Percentiles rank a stretch among this genome's conserved stretches.
phyloP scores from a whole-genome alignment of 2,888 invertebrate species.

The Drosophila recens region DNA sequence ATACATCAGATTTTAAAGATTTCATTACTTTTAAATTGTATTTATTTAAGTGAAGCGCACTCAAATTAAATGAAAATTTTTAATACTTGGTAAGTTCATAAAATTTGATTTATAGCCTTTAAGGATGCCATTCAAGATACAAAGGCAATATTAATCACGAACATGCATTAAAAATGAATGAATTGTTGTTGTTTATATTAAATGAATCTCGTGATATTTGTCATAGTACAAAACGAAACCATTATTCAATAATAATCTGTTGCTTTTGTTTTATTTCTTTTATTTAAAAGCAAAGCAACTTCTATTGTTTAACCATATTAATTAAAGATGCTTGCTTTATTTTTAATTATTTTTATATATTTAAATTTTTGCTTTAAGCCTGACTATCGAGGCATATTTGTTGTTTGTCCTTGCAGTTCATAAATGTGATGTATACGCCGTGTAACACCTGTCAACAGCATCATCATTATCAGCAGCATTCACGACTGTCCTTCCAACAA shows the following conservation, averaged over 20 bases:
- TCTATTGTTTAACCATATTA: background rate
- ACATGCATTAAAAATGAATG: background rate
- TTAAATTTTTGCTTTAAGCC: no score
- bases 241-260: background rate
- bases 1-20: no score
- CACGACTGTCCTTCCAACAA: background rate
- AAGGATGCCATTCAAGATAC: background rate
- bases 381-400: no score
- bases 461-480: constrained; percentile 34
- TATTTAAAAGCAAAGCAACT: background rate
- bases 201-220: background rate
- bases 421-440: constrained; percentile 51
- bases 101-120: background rate
- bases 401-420: constrained; percentile 31
- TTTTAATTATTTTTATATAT: background rate
- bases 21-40: no score
- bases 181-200: background rate
- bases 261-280: background rate
- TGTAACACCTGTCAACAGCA: constrained; percentile 58
- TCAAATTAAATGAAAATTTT: no score
- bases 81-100: no score
- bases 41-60: no score
- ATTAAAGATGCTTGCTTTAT: background rate
- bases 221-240: background rate
- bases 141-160: background rate